phyloP scores from a whole-genome alignment of 2,888 invertebrate genomes.

The Scotopteryx bipunctaria region DNA sequence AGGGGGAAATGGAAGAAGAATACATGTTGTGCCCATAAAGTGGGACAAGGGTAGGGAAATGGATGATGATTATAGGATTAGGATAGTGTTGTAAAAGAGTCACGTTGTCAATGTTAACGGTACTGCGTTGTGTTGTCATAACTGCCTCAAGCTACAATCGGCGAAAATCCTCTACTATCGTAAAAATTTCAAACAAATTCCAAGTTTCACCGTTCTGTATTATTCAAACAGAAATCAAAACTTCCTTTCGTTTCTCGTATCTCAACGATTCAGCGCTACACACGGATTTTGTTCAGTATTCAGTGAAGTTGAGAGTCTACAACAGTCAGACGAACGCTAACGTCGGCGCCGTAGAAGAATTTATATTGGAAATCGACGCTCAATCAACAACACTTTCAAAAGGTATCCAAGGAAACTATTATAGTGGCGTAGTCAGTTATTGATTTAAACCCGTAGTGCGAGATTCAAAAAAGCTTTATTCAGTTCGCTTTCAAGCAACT shows the following conservation, averaged over 20 bases:
- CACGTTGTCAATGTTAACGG: not conserved
- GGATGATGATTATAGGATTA: no score
- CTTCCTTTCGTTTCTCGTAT: constrained; percentile 62
- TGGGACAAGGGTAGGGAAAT: not conserved
- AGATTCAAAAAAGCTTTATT: constrained; percentile 28
- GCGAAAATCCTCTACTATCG: constrained; percentile 25
- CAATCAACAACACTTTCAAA: constrained; percentile 35
- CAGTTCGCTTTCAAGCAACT: constrained; percentile 21
- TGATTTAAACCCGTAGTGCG: constrained; percentile 19
- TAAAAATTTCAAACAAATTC: constrained; percentile 48
- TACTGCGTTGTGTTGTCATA: constrained; percentile 27
- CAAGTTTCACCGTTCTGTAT: constrained; percentile 49
- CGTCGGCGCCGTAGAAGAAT: constrained; percentile 31
- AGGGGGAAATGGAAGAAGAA: no score
- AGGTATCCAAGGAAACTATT: constrained; percentile 37
- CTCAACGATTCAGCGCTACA: constrained; percentile 47
- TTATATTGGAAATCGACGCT: constrained; percentile 42
- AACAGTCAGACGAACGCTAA: constrained; percentile 34
- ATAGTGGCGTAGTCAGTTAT: constrained; percentile 11
- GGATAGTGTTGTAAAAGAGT: not conserved
- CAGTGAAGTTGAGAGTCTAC: constrained; percentile 47
- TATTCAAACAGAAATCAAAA: constrained; percentile 68
- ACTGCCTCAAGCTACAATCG: constrained; percentile 24
- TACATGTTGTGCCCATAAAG: no score
- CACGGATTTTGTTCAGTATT: constrained; percentile 55